These are phyloP conservation scores for Lacanobia wlatinum DNA, from an alignment of 2,888 invertebrate genomes.

Conservation along the genomic window DNA sequence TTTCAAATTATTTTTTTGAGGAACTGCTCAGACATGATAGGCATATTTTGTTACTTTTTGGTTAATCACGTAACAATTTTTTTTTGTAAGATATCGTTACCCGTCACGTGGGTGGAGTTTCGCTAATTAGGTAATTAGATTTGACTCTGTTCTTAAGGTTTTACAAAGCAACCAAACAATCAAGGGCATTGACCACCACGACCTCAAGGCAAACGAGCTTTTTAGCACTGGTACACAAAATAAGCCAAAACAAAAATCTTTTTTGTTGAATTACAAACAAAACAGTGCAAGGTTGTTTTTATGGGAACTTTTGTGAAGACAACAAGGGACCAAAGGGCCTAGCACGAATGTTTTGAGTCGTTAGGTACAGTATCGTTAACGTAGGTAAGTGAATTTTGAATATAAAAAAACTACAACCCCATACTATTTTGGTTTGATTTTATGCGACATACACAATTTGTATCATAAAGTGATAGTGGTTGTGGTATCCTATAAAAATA, in stretches of 20 bases:
- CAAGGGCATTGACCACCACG: conserved; percentile 5
- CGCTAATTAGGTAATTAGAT: not conserved
- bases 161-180: not conserved
- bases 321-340: not conserved
- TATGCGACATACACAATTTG: no score
- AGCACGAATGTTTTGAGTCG: no score
- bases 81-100: not conserved
- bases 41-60: no score
- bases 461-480: no score
- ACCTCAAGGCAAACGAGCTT: not conserved
- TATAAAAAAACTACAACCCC: no score
- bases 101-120: not conserved
- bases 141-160: not conserved
- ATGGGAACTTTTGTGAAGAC: no score
- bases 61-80: no score
- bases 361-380: no score
- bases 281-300: not conserved
- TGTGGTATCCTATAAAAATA: no score
- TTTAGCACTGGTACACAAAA: not conserved
- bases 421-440: no score
- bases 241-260: not conserved
- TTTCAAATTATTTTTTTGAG: not conserved
- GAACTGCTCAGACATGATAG: not conserved
- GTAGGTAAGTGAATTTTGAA: no score
- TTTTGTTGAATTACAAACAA: not conserved